Evolutionary conservation across 1,140 invertebrate genomes (phyloP).

Genomic region (Zaprionus camerounensis): DNA sequence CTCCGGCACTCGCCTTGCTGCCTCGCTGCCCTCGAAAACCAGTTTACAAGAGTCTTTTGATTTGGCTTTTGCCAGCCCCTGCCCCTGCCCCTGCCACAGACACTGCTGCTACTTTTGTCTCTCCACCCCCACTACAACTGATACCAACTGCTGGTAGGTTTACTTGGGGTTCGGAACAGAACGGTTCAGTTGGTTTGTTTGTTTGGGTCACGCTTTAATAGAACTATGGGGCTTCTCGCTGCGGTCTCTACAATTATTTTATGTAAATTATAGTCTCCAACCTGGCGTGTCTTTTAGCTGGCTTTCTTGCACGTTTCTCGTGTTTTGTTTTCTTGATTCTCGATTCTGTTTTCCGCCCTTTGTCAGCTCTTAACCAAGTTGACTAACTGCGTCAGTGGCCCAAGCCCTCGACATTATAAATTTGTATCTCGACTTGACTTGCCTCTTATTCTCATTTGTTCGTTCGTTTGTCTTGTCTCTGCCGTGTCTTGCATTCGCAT

Average conservation of each 20-base stretch:
- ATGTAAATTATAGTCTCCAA: constrained; percentile 62
- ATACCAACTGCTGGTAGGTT: constrained; percentile 20
- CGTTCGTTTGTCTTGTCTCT: constrained; percentile 14
- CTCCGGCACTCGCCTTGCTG: constrained; percentile 21
- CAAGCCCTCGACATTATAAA: constrained; percentile 11
- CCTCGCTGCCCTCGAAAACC: constrained; percentile 58
- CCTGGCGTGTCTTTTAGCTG: constrained; percentile 22
- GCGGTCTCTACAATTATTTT: constrained; percentile 56
- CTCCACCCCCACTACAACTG: background rate
- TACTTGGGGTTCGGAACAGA: constrained; percentile 28
- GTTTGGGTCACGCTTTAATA: constrained; percentile 73
- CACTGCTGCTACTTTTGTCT: background rate
- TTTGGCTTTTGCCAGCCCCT: constrained; percentile 39
- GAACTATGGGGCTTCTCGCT: constrained; percentile 58
- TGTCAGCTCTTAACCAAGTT: constrained; percentile 37
- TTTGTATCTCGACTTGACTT: background rate
- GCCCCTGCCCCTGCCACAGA: background rate
- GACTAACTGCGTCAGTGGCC: background rate
- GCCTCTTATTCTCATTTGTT: constrained; percentile 7
- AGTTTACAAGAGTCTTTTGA: constrained; percentile 56
- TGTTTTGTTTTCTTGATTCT: background rate
- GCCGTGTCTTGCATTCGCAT: constrained; percentile 49
- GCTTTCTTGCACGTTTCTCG: constrained; percentile 23
- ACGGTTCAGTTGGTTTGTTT: constrained; percentile 45
- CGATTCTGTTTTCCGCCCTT: constrained; percentile 23